Evolutionary conservation across 2,113 vertebrate genomes (phyloP), one percentile per base, ranked within the genome.

Genomic region (Rhegmatorhina hoffmannsi): DNA sequence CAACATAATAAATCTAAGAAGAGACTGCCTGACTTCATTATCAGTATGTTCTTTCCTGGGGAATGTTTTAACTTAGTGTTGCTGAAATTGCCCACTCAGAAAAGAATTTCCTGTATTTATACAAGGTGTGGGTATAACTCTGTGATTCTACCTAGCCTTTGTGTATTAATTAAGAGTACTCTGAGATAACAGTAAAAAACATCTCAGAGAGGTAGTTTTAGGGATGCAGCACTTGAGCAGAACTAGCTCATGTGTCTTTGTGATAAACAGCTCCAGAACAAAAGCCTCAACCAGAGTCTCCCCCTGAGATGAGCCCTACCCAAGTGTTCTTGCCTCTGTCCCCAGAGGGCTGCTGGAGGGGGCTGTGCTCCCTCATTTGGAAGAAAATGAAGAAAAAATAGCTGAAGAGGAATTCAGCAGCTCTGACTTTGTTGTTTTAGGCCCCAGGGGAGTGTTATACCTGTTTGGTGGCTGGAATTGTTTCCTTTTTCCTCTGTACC

Each of bases 241-340:
- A 38, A 19, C 58, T 47, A 24, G 31, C 7, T 3, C 7, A 1
- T 0, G 0, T 52, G 40, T 50, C 23, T 83, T 21, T 74, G 40
- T 63, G 56, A 47, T 33, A 53, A 70, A 64, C 34, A 81, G 36
- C 60, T 78, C 15, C 46, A 72, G 53, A 40, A 75, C 14, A 12
- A 81, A 81, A 84, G 11, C 38, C 36, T 62, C 34, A 34, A 10
- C 14, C 24, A 7, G 21, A 33, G 23, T 5, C 5, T 13, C 23
- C 8, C 56, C 56, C 74, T 43, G 16, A 24, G n/a, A 17, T 3
- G 44, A 67, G 53, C 28, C 63, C 53, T 10, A 0, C 59, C 16
- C 40, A 6, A 2, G 44, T 31, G 23, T 29, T 67, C 31, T 1
- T 29, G 34, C 31, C 67, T 67, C 18, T 85, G 66, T 64, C 53